These are phyloP conservation scores for Zoroaster sp. DNA, from an alignment of 53 echinoderm and acorn worm genomes.

Conservation along the genomic window DNA sequence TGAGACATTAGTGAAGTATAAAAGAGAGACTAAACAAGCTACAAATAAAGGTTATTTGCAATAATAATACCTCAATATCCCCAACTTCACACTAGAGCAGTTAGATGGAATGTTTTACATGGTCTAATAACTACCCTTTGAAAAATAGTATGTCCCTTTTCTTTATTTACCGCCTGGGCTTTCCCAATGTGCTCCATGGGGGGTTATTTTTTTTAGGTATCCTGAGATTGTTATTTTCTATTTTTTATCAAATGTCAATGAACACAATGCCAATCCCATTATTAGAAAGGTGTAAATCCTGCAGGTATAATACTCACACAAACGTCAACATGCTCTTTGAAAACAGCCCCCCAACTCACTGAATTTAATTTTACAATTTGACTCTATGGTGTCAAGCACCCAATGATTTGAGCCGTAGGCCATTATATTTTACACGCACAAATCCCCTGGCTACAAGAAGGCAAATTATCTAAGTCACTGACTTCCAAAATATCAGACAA, in stretches of 20 bases:
- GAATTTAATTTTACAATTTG: conserved; percentile 48
- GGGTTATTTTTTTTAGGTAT: not conserved
- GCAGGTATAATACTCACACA: conserved; percentile 8
- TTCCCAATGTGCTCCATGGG: not conserved
- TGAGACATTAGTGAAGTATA: conserved; percentile 6
- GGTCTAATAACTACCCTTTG: not conserved
- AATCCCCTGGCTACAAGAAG: conserved; percentile 34
- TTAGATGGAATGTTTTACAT: too few relatives aligned
- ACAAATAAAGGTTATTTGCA: not conserved
- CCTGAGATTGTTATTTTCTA: not conserved
- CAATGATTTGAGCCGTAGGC: conserved; percentile 21
- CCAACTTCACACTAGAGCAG: too few relatives aligned
- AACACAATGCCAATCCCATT: conserved; percentile 8
- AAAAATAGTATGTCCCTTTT: not conserved
- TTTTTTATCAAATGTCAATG: not conserved
- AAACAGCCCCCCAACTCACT: conserved; percentile 7
- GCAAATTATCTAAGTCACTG: conserved; percentile 52
- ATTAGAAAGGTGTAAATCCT: conserved; percentile 22
- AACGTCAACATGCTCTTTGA: conserved; percentile 42
- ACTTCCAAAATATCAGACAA: conserved; percentile 8
- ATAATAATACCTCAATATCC: not conserved
- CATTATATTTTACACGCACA: not conserved
- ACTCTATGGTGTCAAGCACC: conserved; percentile 36
- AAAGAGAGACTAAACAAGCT: not conserved
- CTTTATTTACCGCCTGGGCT: not conserved